phyloP scores from a whole-genome alignment of 2,797 vertebrate species.

The Melopsittacus undulatus region DNA sequence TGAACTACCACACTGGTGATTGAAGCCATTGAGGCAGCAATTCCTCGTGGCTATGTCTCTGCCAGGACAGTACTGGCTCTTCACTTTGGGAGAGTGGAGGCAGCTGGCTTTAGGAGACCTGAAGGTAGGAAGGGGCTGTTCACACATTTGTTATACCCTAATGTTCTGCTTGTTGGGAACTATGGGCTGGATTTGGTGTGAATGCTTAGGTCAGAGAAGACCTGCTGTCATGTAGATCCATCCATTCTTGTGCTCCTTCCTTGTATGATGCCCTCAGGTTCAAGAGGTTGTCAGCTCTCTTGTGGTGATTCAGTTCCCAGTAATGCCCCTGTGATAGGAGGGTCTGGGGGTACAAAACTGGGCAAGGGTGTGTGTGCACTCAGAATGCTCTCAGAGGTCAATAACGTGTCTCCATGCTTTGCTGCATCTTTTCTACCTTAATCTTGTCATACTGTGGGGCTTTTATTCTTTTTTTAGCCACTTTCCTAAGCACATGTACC shows the following conservation, averaged over 20 bases:
- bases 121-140: not conserved
- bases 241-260: not conserved
- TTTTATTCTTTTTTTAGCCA: not conserved
- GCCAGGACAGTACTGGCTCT: not conserved
- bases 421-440: not conserved
- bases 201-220: not conserved
- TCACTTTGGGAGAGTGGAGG: not conserved
- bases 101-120: not conserved
- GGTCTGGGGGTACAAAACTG: not conserved
- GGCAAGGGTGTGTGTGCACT: not conserved
- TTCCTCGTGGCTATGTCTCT: not conserved
- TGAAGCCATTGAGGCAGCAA: not conserved
- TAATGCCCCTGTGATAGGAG: not conserved
- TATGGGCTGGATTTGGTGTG: not conserved
- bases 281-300: not conserved
- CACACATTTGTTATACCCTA: not conserved
- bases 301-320: not conserved
- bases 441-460: not conserved
- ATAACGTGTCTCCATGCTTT: not conserved
- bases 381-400: not conserved
- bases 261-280: not conserved
- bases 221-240: not conserved
- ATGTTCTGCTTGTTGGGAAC: not conserved
- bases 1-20: not conserved
- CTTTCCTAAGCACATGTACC: not conserved